A percentile compares a stretch with the other conserved stretches of the same genome.
These are phyloP conservation scores for Bungarus multicinctus DNA, from an alignment of 2,113 vertebrate genomes.

Conservation along the genomic window DNA sequence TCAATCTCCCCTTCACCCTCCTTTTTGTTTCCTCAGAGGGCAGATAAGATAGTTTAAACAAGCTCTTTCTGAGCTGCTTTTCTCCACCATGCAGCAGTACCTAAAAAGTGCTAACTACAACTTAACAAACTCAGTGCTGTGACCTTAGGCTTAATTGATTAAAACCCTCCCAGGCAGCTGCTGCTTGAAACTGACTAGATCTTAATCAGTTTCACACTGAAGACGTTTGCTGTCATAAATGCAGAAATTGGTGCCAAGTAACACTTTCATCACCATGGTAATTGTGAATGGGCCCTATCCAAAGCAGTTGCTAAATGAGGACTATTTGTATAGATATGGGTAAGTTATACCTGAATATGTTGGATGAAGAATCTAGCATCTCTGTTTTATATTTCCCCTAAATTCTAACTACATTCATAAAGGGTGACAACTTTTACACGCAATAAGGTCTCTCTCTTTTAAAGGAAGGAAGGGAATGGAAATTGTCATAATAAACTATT, in stretches of 20 bases:
- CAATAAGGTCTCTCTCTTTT: not conserved
- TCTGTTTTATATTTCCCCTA: not conserved
- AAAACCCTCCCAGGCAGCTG: not conserved
- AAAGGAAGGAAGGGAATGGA: not conserved
- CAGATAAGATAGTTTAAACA: not conserved
- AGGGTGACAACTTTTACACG: not conserved
- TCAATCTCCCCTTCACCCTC: not conserved
- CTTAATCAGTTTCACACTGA: not conserved
- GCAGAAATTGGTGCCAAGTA: not conserved
- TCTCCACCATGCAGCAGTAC: not conserved
- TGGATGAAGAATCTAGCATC: not conserved
- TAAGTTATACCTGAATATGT: no score
- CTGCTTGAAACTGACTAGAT: not conserved
- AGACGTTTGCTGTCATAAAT: not conserved
- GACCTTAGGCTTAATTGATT: not conserved
- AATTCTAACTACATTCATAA: not conserved
- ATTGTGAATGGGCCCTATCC: not conserved
- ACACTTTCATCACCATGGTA: not conserved
- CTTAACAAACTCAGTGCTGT: not conserved
- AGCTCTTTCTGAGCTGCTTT: not conserved
- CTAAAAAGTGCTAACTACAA: not conserved
- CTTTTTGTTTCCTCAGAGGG: not conserved
- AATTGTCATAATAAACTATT: slow-evolving; percentile 12
- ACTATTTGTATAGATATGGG: no score
- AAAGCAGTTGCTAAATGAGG: no score